Evolutionary conservation across 1,140 invertebrate species (phyloP).

Genomic region (Telenomus remus): DNA sequence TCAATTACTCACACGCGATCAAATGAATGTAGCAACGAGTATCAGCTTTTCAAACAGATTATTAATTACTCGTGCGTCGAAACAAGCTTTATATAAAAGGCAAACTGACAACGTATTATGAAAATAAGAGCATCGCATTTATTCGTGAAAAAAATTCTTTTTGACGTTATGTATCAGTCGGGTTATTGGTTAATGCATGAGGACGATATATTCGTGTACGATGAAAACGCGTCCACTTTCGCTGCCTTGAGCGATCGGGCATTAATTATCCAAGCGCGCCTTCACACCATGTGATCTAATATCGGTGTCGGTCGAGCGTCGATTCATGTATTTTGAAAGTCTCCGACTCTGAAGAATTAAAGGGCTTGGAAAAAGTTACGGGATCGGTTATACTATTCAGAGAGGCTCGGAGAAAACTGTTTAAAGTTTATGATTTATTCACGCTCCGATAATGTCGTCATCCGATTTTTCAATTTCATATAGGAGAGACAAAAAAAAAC

Average conservation of each 20-base stretch:
- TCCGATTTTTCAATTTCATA: constrained; percentile 19
- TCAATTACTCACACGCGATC: too few species aligned
- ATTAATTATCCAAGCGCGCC: constrained; percentile 46
- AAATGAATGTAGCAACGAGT: not conserved
- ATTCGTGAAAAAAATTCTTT: constrained; percentile 29
- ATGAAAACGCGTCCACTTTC: constrained; percentile 44
- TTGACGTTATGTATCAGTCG: constrained; percentile 29
- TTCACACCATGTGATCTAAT: constrained; percentile 46
- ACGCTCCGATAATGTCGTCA: constrained; percentile 3
- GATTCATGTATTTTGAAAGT: constrained; percentile 47
- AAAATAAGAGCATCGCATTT: constrained; percentile 11
- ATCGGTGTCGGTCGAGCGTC: constrained; percentile 21
- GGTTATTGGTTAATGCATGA: constrained; percentile 38
- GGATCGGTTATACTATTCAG: constrained; percentile 3
- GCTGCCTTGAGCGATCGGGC: constrained; percentile 32
- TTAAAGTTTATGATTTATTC: constrained; percentile 49
- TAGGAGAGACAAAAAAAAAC: not conserved
- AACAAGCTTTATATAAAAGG: constrained; percentile 9
- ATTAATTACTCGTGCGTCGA: constrained; percentile 13
- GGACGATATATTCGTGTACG: constrained; percentile 46
- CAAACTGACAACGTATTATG: constrained; percentile 25
- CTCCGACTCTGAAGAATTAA: constrained; percentile 23
- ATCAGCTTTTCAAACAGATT: constrained; percentile 4
- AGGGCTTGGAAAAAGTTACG: constrained; percentile 24
- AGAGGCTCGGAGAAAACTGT: constrained; percentile 6